Conservation (phyloP, 2,113 vertebrate genomes). For the Phalacrocorax aristotelis region DNA sequence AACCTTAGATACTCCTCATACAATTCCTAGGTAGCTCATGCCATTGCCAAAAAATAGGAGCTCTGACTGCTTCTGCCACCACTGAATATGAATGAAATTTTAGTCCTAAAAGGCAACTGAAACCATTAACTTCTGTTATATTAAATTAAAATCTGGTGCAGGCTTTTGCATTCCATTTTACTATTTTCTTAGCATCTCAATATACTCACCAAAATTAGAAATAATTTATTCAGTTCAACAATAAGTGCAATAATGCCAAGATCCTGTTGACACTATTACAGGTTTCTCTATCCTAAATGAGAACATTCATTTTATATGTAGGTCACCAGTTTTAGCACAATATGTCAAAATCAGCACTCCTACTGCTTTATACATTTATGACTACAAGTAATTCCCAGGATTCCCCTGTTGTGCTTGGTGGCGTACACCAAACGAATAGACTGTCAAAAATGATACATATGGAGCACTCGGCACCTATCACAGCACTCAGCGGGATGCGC, state of each 20-base stretch:
- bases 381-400: neutral
- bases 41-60: neutral
- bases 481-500: fast-evolving
- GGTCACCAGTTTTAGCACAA: neutral
- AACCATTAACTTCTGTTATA: neutral
- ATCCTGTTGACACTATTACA: neutral
- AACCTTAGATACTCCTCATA: neutral
- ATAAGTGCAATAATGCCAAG: neutral
- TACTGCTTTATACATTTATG: fast-evolving
- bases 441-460: fast-evolving
- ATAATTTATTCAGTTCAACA: neutral
- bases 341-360: neutral
- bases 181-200: neutral
- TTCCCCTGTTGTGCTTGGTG: fast-evolving
- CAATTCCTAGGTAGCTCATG: too few species aligned
- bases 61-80: neutral
- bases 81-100: neutral
- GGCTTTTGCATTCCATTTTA: neutral
- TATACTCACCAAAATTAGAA: neutral
- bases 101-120: neutral
- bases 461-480: fast-evolving
- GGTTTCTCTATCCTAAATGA: neutral
- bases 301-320: fast-evolving
- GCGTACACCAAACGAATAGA: too few species aligned
- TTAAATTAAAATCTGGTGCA: neutral